Evolutionary conservation across 2,888 invertebrate genomes (phyloP), one percentile per base, ranked within the genome.

Genomic region (Eristalis intricaria): DNA sequence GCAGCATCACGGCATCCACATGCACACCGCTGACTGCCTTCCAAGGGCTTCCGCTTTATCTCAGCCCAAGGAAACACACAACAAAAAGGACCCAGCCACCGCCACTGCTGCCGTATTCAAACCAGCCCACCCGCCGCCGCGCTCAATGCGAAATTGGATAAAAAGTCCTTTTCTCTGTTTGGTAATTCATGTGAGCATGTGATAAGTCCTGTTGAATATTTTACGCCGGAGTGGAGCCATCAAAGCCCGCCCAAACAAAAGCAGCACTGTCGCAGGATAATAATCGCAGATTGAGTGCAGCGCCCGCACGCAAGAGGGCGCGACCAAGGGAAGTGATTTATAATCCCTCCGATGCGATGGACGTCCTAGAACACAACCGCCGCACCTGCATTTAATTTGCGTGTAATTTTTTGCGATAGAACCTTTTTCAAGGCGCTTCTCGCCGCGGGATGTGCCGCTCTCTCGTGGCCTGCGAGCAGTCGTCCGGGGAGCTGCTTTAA

Each of bases 151-250:
- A 83, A 82, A 83, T 71, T 75, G 78, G 84, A 75, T 83, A 83
- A 86, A 86, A 79, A 83, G 86, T 84, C 86, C 84, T 87, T 71
- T 89, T 80, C 83, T 80, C 88, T 85, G 85, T 89, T 89, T 89
- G 88, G 88, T 88, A 89, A 89, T 89, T 89, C 89, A 89, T 89
- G 89, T 85, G 89, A 85, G 85, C 88, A 89, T 85, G 88, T 88
- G 89, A 89, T 89, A 89, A 89, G 89, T 89, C 88, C 89, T 89
- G 82, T 88, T 89, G 89, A 89, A 89, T 89, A 89, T 88, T 89
- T 88, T 80, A 88, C 84, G 85, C 83, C 83, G 77, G 75, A 89
- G 88, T 83, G 68, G 80, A 85, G 79, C 75, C 74, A 79, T 87
- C 84, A 79, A 76, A 78, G 83, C 78, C 70, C 86, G 68, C 40